Percentiles rank a stretch among this genome's conserved stretches.
These are phyloP conservation scores for Liolophura sinensis DNA, from an alignment of 1,140 invertebrate genomes.

Conservation along the genomic window DNA sequence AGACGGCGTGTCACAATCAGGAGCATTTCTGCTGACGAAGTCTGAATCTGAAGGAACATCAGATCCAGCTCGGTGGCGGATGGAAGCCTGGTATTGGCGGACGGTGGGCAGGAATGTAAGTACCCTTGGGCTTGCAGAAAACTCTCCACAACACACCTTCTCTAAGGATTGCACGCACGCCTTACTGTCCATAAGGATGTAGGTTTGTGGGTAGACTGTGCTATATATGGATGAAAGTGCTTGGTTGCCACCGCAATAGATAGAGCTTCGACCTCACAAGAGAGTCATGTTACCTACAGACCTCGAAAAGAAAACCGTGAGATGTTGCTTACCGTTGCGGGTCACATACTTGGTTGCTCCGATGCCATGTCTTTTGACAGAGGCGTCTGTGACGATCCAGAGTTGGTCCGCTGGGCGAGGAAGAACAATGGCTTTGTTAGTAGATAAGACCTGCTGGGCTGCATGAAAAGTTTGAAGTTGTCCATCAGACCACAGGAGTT, in stretches of 20 bases:
- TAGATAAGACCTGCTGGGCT: too few relatives aligned
- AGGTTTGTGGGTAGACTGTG: conserved; percentile 4
- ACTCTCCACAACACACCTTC: conserved; percentile 24
- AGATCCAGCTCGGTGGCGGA: too few relatives aligned
- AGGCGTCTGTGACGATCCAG: conserved; percentile 16
- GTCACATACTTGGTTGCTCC: too few relatives aligned
- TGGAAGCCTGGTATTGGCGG: too few relatives aligned
- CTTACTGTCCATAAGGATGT: too few relatives aligned
- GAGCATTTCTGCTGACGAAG: too few relatives aligned
- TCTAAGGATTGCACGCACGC: conserved; percentile 23
- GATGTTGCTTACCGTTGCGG: conserved; percentile 14
- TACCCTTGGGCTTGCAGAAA: conserved; percentile 20
- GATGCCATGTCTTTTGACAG: conserved; percentile 11
- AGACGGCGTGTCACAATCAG: too few relatives aligned
- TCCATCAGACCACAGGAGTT: too few relatives aligned
- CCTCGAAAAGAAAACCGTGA: conserved; percentile 23
- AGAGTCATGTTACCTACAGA: conserved; percentile 22
- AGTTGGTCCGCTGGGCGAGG: conserved; percentile 1
- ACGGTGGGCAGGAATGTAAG: conserved; percentile 21
- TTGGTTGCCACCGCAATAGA: too few relatives aligned
- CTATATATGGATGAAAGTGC: conserved; percentile 16
- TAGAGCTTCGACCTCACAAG: conserved; percentile 29
- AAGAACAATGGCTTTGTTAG: too few relatives aligned
- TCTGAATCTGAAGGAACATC: too few relatives aligned
- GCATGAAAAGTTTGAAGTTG: too few relatives aligned